Evolutionary conservation across 2,797 vertebrate genomes (phyloP).

Genomic region (Miichthys miiuy): DNA sequence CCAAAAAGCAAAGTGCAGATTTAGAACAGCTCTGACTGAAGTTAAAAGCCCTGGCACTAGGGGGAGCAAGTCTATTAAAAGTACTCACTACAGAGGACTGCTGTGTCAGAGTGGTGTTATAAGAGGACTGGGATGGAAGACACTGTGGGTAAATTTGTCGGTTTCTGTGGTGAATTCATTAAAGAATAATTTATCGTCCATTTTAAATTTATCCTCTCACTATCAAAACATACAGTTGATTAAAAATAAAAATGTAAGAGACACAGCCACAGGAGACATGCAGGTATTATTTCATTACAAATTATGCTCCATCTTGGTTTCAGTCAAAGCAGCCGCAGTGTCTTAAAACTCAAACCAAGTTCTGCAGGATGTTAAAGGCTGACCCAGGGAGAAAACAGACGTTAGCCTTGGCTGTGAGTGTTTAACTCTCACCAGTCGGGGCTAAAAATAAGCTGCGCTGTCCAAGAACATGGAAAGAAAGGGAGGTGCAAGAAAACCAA

Average conservation of each 20-base stretch:
- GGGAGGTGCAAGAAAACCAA: slow-evolving; percentile 70
- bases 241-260: slow-evolving; percentile 36
- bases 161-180: slow-evolving; percentile 48
- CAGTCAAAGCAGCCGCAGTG: slow-evolving; percentile 34
- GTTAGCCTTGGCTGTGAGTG: slow-evolving; percentile 70
- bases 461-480: slow-evolving; percentile 79
- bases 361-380: slow-evolving; percentile 71
- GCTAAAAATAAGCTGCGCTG: slow-evolving; percentile 78
- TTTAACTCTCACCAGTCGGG: slow-evolving; percentile 67
- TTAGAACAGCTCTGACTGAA: slow-evolving; percentile 23
- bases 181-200: slow-evolving; percentile 26
- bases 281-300: slow-evolving; percentile 38
- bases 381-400: slow-evolving; percentile 73
- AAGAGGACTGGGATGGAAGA: slow-evolving; percentile 1
- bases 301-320: slow-evolving; percentile 34
- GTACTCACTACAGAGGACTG: slow-evolving; percentile 25
- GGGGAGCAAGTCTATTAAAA: slow-evolving; percentile 86
- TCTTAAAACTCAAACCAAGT: slow-evolving; percentile 62
- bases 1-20: background rate
- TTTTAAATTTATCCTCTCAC: slow-evolving; percentile 31
- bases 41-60: slow-evolving; percentile 79
- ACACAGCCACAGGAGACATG: slow-evolving; percentile 3
- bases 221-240: slow-evolving; percentile 36
- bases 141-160: slow-evolving; percentile 28
- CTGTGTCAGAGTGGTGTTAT: slow-evolving; percentile 10